Percentiles rank a stretch among this genome's conserved stretches.
Conservation (phyloP, 2,888 invertebrate species). For the Tipula confusa region DNA sequence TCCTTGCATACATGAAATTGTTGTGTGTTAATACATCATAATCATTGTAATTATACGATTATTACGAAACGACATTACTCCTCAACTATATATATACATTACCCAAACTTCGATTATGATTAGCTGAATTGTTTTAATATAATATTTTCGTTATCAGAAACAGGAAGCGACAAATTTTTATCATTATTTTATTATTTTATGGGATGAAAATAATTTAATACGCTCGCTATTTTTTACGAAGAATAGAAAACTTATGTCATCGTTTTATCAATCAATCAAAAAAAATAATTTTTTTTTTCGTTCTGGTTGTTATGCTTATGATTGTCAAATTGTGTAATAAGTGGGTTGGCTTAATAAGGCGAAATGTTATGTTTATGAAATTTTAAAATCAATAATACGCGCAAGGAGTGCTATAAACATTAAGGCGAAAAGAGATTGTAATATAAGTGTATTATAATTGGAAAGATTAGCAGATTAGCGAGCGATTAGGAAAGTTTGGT, state of each 20-base stretch:
- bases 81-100: neutral
- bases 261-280: neutral
- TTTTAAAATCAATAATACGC: neutral
- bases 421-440: neutral
- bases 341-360: neutral
- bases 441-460: neutral
- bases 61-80: neutral
- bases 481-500: neutral
- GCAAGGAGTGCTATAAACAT: neutral
- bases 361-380: neutral
- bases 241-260: neutral
- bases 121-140: neutral
- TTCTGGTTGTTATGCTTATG: neutral
- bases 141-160: neutral
- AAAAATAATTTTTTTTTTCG: slow-evolving; percentile 1
- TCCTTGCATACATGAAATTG: neutral
- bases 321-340: neutral
- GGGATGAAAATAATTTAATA: neutral
- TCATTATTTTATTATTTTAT: neutral
- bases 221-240: neutral
- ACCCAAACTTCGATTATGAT: neutral
- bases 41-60: slow-evolving; percentile 8
- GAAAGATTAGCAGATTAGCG: neutral
- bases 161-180: neutral
- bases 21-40: neutral